These are phyloP conservation scores for Poecile atricapillus DNA, from an alignment of 2,113 vertebrate species.

Conservation along the genomic window DNA sequence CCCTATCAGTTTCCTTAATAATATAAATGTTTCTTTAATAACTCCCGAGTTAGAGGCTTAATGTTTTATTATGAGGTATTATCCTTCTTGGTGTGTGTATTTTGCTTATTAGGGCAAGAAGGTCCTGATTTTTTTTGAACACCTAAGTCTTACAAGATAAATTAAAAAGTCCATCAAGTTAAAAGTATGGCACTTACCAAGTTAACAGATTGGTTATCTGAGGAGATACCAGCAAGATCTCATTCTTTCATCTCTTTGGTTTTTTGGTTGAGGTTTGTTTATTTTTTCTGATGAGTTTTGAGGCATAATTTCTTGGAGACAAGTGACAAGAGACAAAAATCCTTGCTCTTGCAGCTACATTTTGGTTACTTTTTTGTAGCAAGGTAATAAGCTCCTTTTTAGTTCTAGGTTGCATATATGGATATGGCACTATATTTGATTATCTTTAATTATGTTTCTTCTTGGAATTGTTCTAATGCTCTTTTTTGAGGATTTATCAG, in stretches of 20 bases:
- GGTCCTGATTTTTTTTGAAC: background rate
- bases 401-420: background rate
- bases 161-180: background rate
- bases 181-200: background rate
- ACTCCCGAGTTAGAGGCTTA: background rate
- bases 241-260: background rate
- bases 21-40: background rate
- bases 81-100: background rate
- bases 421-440: background rate
- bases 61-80: background rate
- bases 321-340: background rate
- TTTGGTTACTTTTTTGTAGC: background rate
- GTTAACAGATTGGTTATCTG: background rate
- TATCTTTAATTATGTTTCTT: background rate
- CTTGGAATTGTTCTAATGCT: background rate
- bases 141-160: background rate
- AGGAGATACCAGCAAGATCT: background rate
- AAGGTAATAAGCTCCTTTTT: background rate
- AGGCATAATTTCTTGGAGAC: background rate
- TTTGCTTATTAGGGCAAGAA: background rate
- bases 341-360: background rate
- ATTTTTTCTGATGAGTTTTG: background rate
- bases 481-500: background rate
- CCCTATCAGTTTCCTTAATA: background rate
- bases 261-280: background rate